Base-by-base conservation (phyloP, 2,113 vertebrate species). In the Gadus chalcogrammus region DNA sequence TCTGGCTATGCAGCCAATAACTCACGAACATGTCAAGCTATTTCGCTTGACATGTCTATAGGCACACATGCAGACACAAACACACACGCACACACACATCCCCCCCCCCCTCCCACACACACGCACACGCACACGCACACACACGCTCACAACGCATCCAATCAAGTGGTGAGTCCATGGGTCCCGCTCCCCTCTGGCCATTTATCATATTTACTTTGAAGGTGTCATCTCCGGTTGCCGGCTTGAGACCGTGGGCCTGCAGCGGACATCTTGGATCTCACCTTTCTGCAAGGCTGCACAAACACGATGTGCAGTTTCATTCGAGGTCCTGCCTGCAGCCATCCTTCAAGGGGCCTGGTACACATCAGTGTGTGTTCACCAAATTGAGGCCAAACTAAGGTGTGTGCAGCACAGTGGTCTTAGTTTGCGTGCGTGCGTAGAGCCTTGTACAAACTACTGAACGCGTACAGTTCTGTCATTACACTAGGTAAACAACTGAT, bases 171-270 rank as follows among this genome's bases (percentile, higher is more conserved):
- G 61, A 62, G 18, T 35, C 61, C 22, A 1, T 7, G 22, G 61
- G 61, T 62, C 22, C 24, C 38, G 15, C 15, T 58, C 55, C 55
- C 15, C 55, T 58, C 5, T 48, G 42, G 42, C 42, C 1, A 0
- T 84, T 71, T 80, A 71, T 75, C 69, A 68, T 4, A 75, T 75
- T 69, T 27, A 73, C 72, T 76, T 61, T 20, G 74, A 35, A 65
- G 66, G 79, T 79, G 82, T 84, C 79, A 53, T 73, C 72, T 75
- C 65, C 17, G 59, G 70, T 85, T 73, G 20, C n/a, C 17, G 68
- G 80, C 76, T 60, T 28, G 58, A 1, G 42, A 67, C 70, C 83
- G 24, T 63, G 22, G 67, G 15, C 15, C 62, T 64, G 27, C 62
- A 1, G 58, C 70, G 17, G 65, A 72, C 68, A 48, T 75, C 77